Evolutionary conservation across 2,888 invertebrate species (phyloP), one percentile per base, ranked within the genome.

Genomic region (Tinea trinotella): DNA sequence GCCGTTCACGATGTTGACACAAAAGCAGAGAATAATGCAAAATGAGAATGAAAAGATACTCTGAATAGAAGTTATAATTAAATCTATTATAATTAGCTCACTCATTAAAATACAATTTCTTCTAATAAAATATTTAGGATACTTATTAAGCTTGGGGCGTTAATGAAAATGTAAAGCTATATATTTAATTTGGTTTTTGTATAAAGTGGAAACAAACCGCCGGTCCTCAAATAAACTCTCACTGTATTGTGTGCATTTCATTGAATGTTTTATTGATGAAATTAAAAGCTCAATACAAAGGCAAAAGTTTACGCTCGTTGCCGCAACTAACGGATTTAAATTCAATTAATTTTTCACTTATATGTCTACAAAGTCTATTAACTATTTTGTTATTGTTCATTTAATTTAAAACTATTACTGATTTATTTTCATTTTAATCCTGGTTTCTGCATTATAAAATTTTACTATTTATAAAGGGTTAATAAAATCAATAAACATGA

Each of bases 321-420:
- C 46, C 46, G n/a, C 46, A 19, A 46, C 46, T 46, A 19, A 19
- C 19, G 46, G 46, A 46, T 46, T 46, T 46, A 46, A 46, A 46
- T 46, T 46, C 18, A 46, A 46, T 46, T 46, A 15, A 46, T 3
- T 19, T 46, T 19, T 22, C n/a, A n/a, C n/a, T n/a, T n/a, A n/a
- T n/a, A n/a, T n/a, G n/a, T n/a, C n/a, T n/a, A n/a, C n/a, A n/a
- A n/a, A n/a, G n/a, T n/a, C n/a, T n/a, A n/a, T n/a, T n/a, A n/a
- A n/a, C n/a, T n/a, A n/a, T n/a, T n/a, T n/a, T n/a, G n/a, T n/a
- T n/a, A n/a, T n/a, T n/a, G n/a, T n/a, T n/a, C n/a, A 22, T 22
- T 30, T 30, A 30, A 10, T 30, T 30, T 30, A 30, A 30, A 30
- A 30, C 9, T 30, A 30, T 10, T 30, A n/a, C n/a, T 4, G 30